These are phyloP conservation scores for Fulica atra DNA, from an alignment of 2,113 vertebrate genomes.

Conservation along the genomic window DNA sequence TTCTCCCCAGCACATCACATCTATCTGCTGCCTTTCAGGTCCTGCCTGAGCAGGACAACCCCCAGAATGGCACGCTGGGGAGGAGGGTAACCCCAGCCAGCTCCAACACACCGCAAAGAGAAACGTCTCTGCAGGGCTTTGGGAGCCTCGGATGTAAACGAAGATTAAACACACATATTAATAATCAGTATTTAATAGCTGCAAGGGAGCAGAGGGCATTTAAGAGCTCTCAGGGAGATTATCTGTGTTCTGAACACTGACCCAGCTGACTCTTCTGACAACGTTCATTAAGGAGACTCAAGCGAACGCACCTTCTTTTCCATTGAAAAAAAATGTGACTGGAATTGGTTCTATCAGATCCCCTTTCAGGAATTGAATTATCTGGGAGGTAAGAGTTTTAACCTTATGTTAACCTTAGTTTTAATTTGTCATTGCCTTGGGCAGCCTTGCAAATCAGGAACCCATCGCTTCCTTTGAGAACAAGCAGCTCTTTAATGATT, in stretches of 20 bases:
- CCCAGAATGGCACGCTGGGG: not conserved
- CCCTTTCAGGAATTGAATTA: constrained; percentile 39
- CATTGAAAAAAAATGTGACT: not conserved
- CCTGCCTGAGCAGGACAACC: not conserved
- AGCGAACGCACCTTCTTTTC: not conserved
- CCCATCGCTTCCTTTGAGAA: constrained; percentile 36
- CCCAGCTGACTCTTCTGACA: not conserved
- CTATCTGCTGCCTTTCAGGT: not conserved
- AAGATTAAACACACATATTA: not conserved
- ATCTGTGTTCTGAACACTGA: not conserved
- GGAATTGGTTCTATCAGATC: not conserved
- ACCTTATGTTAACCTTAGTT: constrained; percentile 44
- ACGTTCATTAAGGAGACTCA: not conserved
- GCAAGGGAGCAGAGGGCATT: not conserved
- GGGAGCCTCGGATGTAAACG: not conserved
- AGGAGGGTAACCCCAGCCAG: not conserved
- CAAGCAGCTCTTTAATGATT: constrained; percentile 38
- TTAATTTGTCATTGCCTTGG: constrained; percentile 5
- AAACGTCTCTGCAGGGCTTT: not conserved
- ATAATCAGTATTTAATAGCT: not conserved
- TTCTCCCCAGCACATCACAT: accelerated
- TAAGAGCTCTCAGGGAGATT: not conserved
- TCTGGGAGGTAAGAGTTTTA: constrained; percentile 50
- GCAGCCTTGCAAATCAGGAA: constrained; percentile 61
- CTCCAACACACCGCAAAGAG: not conserved